These are phyloP conservation scores for Grantiella picta DNA, from an alignment of 2,113 vertebrate species.

Conservation along the genomic window DNA sequence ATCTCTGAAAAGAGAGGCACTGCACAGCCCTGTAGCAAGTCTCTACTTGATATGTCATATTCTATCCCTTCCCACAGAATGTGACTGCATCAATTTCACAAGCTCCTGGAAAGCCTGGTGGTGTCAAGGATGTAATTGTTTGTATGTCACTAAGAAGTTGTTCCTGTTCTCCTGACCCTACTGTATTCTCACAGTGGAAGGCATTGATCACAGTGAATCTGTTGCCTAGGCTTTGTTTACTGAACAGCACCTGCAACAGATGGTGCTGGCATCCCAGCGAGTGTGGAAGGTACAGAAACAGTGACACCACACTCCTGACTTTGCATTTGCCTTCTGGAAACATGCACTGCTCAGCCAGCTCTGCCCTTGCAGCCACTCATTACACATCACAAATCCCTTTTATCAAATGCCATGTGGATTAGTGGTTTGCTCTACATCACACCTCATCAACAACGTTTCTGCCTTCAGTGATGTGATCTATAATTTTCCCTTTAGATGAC, in stretches of 20 bases:
- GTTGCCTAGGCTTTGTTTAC: constrained; percentile 16
- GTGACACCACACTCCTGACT: neutral
- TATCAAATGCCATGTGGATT: neutral
- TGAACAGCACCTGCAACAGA: neutral
- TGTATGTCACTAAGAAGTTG: neutral
- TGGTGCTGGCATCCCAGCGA: neutral
- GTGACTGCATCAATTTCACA: neutral
- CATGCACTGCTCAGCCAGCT: neutral
- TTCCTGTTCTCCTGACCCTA: neutral
- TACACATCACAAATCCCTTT: neutral
- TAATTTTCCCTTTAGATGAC: neutral
- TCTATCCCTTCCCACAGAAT: neutral
- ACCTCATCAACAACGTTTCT: neutral
- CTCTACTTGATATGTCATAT: neutral
- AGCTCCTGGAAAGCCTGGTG: neutral
- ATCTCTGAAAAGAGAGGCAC: neutral
- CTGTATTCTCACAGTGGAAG: neutral
- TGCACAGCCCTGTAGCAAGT: neutral
- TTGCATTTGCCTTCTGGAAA: constrained; percentile 12
- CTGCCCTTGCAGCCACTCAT: neutral
- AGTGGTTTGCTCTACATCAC: neutral
- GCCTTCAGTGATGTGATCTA: neutral
- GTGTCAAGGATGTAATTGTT: neutral
- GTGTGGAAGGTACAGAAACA: neutral
- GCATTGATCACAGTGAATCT: neutral